Evolutionary conservation across 2,888 invertebrate species (phyloP).

Genomic region (Drymonia ruficornis): DNA sequence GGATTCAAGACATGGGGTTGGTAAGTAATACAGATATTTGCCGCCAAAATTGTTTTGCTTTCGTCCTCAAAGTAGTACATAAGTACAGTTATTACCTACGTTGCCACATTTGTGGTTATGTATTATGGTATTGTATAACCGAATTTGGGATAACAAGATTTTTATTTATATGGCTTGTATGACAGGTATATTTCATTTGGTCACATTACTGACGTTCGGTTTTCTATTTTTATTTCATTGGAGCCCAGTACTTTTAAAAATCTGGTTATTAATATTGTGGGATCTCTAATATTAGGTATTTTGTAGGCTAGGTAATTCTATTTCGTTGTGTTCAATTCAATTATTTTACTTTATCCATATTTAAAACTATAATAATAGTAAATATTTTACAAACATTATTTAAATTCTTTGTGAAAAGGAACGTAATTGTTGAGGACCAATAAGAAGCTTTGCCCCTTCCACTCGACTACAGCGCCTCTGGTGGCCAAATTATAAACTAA

Average conservation of each 20-base stretch:
- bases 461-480: slow-evolving; percentile 69
- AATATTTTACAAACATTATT: background rate
- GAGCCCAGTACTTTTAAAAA: background rate
- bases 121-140: slow-evolving; percentile 35
- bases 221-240: slow-evolving; percentile 19
- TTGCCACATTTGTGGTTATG: slow-evolving; percentile 57
- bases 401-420: slow-evolving; percentile 47
- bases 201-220: slow-evolving; percentile 57
- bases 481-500: slow-evolving; percentile 78
- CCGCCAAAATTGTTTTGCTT: slow-evolving; percentile 56
- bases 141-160: slow-evolving; percentile 38
- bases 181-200: slow-evolving; percentile 44
- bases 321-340: background rate
- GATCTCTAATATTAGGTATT: too few species aligned
- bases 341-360: too few species aligned
- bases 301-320: too few species aligned
- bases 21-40: slow-evolving; percentile 77
- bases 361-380: too few species aligned
- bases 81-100: slow-evolving; percentile 32
- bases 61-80: slow-evolving; percentile 7
- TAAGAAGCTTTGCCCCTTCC: slow-evolving; percentile 59
- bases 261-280: too few species aligned
- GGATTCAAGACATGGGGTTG: slow-evolving; percentile 89
- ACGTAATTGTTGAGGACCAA: slow-evolving; percentile 61
- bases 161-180: slow-evolving; percentile 17